Evolutionary conservation across 1,140 invertebrate genomes (phyloP), one percentile per base, ranked within the genome.

Genomic region (Aphis craccivora): DNA sequence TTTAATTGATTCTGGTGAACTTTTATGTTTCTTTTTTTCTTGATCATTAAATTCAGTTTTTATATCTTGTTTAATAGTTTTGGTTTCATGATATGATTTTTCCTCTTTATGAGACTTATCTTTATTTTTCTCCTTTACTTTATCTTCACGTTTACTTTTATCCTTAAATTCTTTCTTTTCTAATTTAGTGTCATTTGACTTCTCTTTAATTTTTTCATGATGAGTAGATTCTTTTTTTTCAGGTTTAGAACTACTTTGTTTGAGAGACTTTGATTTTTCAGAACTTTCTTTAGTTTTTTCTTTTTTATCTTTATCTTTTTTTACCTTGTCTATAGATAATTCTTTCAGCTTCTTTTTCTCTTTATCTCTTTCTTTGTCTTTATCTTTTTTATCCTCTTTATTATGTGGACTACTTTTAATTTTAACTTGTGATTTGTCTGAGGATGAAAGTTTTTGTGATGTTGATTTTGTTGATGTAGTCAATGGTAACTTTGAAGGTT

Each of bases 101-200:
- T 94, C 96, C 95, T 94, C 95, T 95, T 95, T 96, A 95, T 94
- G 96, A 95, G 94, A 95, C 95, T 94, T 96, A 95, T 95, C 96
- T 95, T 94, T 96, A 88, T 95, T 95, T 95, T 95, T 95, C 95
- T 95, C 94, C 95, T 95, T 86, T 95, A 95, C 81, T 96, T 95
- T 94, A 94, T 95, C 95, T 95, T 92, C 95, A 95, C 95, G 95
- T 95, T 93, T 95, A 94, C 94, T 96, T 96, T 91, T 95, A 95
- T 94, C 94, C 95, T 94, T 96, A 95, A 76, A 94, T 94, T 94
- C 94, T 94, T 76, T 94, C 93, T 91, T 94, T 94, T 81, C 93
- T 88, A 37, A 94, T 94, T 93, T 94, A 76, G 60, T 93, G 93
- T 37, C 87, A 45, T 93, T 94, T 67, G 35, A 92, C 87, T 86